phyloP scores from a whole-genome alignment of 2,888 invertebrate genomes.

The Limenitis camilla region DNA sequence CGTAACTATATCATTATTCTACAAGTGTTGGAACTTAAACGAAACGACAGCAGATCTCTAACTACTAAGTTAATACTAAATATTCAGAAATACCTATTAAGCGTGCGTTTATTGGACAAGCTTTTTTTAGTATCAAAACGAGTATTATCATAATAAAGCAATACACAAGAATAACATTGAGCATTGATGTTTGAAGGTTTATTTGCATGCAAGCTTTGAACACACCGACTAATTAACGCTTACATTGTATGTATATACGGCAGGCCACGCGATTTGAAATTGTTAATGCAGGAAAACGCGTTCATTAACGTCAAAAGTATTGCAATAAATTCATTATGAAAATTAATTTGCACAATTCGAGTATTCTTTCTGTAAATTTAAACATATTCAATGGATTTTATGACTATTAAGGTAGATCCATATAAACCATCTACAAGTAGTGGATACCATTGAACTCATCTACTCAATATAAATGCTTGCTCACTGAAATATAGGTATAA shows the following conservation, averaged over 20 bases:
- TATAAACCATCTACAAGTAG: too few relatives aligned
- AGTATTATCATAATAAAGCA: not conserved
- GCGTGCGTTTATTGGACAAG: not conserved
- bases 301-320: slow-evolving; percentile 38
- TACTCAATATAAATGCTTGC: too few relatives aligned
- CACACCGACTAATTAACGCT: slow-evolving; percentile 48
- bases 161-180: slow-evolving; percentile 7
- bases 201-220: slow-evolving; percentile 36
- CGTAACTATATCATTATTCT: too few relatives aligned
- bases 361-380: not conserved
- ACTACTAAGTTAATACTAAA: too few relatives aligned
- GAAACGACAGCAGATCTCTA: too few relatives aligned
- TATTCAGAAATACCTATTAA: not conserved
- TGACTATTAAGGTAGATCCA: not conserved
- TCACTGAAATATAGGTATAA: too few relatives aligned
- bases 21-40: too few relatives aligned
- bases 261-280: slow-evolving; percentile 36
- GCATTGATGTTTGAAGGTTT: slow-evolving; percentile 1
- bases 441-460: too few relatives aligned
- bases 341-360: not conserved
- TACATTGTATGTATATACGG: slow-evolving; percentile 48
- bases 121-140: slow-evolving; percentile 28
- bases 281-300: slow-evolving; percentile 34
- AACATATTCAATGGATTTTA: slow-evolving; percentile 1
- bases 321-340: slow-evolving; percentile 2